Conservation (phyloP, 1,140 invertebrate genomes). For the Harpegnathos saltator region DNA sequence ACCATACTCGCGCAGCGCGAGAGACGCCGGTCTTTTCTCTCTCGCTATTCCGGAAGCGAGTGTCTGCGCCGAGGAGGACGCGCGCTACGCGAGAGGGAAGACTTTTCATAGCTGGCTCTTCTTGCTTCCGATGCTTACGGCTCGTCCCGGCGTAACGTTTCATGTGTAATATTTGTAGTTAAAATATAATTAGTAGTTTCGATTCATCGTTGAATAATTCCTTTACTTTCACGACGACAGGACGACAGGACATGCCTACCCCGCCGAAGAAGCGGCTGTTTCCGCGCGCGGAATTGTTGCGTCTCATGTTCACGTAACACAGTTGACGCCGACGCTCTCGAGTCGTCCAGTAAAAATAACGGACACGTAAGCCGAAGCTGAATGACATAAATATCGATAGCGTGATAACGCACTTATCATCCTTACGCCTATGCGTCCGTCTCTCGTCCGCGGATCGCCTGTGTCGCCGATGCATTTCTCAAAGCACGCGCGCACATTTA, state of each 20-base stretch:
- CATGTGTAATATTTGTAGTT: background rate
- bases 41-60: conserved; percentile 5
- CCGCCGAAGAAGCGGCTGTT: conserved; percentile 49
- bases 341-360: no score
- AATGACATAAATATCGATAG: no score
- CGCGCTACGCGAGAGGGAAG: background rate
- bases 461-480: conserved; percentile 36
- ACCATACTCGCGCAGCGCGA: background rate
- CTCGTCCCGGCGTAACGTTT: no score
- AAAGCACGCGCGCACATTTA: conserved; percentile 37
- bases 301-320: background rate
- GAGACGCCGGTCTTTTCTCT: conserved; percentile 8
- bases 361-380: no score
- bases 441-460: background rate
- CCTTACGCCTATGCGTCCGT: conserved; percentile 13
- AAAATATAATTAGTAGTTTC: background rate
- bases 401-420: background rate
- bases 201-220: background rate
- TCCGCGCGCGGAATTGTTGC: conserved; percentile 44
- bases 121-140: background rate
- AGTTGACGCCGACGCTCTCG: background rate
- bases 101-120: background rate
- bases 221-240: background rate
- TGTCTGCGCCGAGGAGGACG: conserved; percentile 10
- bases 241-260: conserved; percentile 8